Evolutionary conservation across 2,113 vertebrate species (phyloP), one percentile per base, ranked within the genome.

Genomic region (Stegastes partitus): DNA sequence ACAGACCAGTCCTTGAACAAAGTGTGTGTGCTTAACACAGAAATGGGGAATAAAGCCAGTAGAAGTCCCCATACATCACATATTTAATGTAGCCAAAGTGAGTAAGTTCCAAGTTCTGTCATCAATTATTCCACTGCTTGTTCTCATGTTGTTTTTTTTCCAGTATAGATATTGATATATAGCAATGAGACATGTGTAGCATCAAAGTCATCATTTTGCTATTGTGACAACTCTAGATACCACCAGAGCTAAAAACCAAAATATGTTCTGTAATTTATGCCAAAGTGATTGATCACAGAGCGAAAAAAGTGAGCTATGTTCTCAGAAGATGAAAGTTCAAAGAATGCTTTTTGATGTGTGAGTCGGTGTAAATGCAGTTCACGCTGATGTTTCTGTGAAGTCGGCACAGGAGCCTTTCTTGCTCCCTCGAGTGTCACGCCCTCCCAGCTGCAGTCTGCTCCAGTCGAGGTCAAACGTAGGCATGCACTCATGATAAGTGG

Each of bases 381-480:
- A 44, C 16, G 59, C 15, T 16, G 18, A 51, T 56, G 26, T 39
- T 68, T 74, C 61, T 58, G n/a, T 63, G 42, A 53, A 61, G 31
- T 44, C 16, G 1, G 22, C 45, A 44, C 22, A 76, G 59, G 67
- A 67, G 49, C 67, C 22, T 26, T 51, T 19, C 57, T 34, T 22
- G n/a, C 28, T 71, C 22, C 57, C 63, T 57, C 14, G 21, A 47
- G 34, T 69, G 59, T 64, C 53, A 59, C 34, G 21, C 63, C 44
- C 23, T 49, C 42, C 79, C 71, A 66, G 65, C 73, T 71, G 68
- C 66, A 53, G 37, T 47, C 68, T 59, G 57, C 55, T 69, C 22
- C 28, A 44, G 19, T 34, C 7, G 11, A 68, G 85, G 88, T 90
- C 90, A 91, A 57, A 83, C 54, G 54, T 67, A 74, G 80, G 82